Percentiles rank a stretch among this genome's conserved stretches.
These are phyloP conservation scores for Cryptocephalus moraei DNA, from an alignment of 2,888 invertebrate genomes.

Conservation along the genomic window DNA sequence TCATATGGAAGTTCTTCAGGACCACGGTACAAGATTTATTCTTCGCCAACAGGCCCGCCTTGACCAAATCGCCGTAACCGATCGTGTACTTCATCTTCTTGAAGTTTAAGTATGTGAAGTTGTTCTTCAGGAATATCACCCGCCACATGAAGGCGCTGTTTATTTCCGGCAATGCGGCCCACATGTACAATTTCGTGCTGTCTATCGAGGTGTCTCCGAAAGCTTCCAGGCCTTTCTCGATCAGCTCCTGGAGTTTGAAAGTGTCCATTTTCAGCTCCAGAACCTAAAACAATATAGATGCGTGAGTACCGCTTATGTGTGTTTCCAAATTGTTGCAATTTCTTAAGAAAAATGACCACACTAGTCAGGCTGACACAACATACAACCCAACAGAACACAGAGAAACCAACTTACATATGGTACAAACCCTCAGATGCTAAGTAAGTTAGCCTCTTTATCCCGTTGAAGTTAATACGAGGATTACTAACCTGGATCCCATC, in stretches of 20 bases:
- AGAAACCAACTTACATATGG: too few species aligned
- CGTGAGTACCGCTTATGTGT: too few species aligned
- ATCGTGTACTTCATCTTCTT: constrained; percentile 43
- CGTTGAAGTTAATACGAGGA: not conserved
- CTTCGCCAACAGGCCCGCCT: constrained; percentile 41
- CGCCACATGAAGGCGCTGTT: constrained; percentile 38
- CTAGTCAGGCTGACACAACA: too few species aligned
- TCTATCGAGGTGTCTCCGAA: constrained; percentile 1
- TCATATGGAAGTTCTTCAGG: constrained; percentile 24
- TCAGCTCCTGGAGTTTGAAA: constrained; percentile 12
- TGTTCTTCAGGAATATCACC: constrained; percentile 44
- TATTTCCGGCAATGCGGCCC: constrained; percentile 17
- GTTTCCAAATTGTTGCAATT: too few species aligned
- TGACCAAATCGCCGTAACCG: constrained; percentile 41
- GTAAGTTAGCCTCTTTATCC: too few species aligned
- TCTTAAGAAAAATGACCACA: too few species aligned
- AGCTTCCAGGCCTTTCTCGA: constrained; percentile 9
- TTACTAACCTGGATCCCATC: not conserved
- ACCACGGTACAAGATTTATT: constrained; percentile 42
- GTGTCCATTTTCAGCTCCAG: constrained; percentile 27
- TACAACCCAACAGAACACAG: too few species aligned
- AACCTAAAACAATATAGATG: not conserved
- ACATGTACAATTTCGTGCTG: constrained; percentile 15
- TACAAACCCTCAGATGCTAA: too few species aligned
- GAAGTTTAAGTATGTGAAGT: constrained; percentile 45